These are phyloP conservation scores for Apus apus DNA, from an alignment of 2,113 vertebrate species.

Conservation along the genomic window DNA sequence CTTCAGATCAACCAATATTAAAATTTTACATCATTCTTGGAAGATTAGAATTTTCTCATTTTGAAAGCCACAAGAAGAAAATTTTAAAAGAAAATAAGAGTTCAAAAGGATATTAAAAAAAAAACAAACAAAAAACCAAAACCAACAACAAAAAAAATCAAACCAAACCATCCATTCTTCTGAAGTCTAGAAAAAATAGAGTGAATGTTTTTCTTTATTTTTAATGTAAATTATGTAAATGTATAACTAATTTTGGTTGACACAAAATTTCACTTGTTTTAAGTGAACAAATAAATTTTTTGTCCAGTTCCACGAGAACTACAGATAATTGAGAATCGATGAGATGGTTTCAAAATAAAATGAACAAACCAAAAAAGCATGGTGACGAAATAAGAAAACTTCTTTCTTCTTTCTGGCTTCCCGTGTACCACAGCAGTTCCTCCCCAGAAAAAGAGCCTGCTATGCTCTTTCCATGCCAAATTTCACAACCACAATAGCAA, in stretches of 20 bases:
- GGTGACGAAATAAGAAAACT: not conserved
- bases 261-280: not conserved
- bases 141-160: not conserved
- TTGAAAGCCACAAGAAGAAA: not conserved
- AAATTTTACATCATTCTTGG: not conserved
- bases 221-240: not conserved
- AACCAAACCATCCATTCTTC: not conserved
- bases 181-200: not conserved
- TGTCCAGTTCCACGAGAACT: not conserved
- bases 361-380: not conserved
- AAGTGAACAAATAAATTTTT: not conserved
- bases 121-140: no score
- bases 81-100: not conserved
- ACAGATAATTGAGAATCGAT: not conserved
- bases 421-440: not conserved
- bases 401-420: not conserved
- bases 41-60: not conserved
- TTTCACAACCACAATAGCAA: not conserved
- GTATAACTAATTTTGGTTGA: not conserved
- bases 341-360: not conserved
- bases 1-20: not conserved
- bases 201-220: not conserved
- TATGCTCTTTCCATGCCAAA: not conserved
- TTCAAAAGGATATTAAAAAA: not conserved
- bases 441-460: not conserved